Base-by-base conservation (phyloP, 2,113 vertebrate species). In the Lathamus discolor region DNA sequence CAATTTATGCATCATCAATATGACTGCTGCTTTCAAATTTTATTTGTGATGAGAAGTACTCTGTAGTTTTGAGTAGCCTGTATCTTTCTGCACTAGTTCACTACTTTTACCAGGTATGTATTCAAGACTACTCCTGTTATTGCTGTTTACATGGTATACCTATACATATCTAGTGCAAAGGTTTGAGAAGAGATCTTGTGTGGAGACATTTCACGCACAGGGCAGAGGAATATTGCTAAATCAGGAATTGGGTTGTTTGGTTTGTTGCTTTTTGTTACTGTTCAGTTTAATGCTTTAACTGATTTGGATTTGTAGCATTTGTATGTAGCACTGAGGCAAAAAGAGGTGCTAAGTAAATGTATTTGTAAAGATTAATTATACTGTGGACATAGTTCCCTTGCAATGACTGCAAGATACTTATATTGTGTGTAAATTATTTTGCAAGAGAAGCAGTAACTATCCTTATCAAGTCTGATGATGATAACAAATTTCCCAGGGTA, bases 341-440 rank as follows among this genome's bases (percentile, higher is more conserved):
- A 90, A 86, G 37, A 55, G 25, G 10, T 35, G 44, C 66, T 46
- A 81, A 80, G 11, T 80, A 90, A 90, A n/a, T 80, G 83, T 78
- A 37, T 93, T 43, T 35, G 28, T 67, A 55, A 81, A 88, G 59
- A 88, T 74, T 69, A 90, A 93, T 80, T 83, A 64, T 35, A 9
- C 35, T 74, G 67, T 31, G 37, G 24, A 19, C 54, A 62, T 9
- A 44, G 25, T 74, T 54, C 49, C 75, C 70, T 88, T 88, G 82
- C 14, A 62, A 28, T 54, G 49, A 49, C 54, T 75, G 54, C 23
- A 59, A 37, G 14, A 8, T 59, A 61, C 13, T 37, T 78, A 27
- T 1, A 29, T 48, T 44, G 16, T 57, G 37, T 46, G 72, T 18
- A 33, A 92, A 51, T 85, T 77, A 54, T 92, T 92, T 94, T 86